Base-by-base conservation (phyloP, 2,113 vertebrate species). In the Saguinus imperator region DNA sequence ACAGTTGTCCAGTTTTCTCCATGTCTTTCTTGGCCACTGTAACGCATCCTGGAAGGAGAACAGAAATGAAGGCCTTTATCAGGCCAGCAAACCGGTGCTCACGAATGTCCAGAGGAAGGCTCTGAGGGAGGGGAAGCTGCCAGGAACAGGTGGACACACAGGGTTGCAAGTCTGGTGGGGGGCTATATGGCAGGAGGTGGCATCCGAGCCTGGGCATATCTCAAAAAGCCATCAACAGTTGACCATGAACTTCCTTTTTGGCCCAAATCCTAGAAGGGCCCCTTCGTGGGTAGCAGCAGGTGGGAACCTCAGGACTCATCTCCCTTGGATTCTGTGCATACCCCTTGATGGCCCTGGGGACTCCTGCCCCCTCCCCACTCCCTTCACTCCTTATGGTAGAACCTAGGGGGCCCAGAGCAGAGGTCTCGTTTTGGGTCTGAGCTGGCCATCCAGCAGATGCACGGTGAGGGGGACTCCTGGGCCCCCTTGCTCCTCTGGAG, bases 311-410 rank as follows among this genome's bases (percentile, higher is more conserved):
- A 8, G 20, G 37, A 35, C 35, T 13, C 68, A 21, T 58, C 16
- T 80, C 48, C 57, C 4, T 85, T 10, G 57, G 40, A 3, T 58
- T 73, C 64, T 21, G 3, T 1, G 20, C 2, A 43, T 3, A n/a
- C 29, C 21, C 43, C 50, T 70, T 40, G 32, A 1, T 32, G 61
- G 25, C 43, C 32, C 79, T 45, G 55, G 20, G 48, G 40, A 11
- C 12, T 2, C 10, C 14, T 64, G 5, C 8, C n/a, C 13, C 2
- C 8, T 8, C n/a, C 13, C 3, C 8, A 8, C 29, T 20, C 79
- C 70, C 50, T n/a, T 52, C 10, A 40, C 5, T 35, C 23, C 32
- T 48, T 58, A 6, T 27, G 64, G 45, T 40, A 84, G 45, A 48
- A 45, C 45, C 1, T 2, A 4, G 10, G 61, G 73, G 23, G 43